phyloP scores from a whole-genome alignment of 2,797 vertebrate genomes.

The Sandelia bainsii region DNA sequence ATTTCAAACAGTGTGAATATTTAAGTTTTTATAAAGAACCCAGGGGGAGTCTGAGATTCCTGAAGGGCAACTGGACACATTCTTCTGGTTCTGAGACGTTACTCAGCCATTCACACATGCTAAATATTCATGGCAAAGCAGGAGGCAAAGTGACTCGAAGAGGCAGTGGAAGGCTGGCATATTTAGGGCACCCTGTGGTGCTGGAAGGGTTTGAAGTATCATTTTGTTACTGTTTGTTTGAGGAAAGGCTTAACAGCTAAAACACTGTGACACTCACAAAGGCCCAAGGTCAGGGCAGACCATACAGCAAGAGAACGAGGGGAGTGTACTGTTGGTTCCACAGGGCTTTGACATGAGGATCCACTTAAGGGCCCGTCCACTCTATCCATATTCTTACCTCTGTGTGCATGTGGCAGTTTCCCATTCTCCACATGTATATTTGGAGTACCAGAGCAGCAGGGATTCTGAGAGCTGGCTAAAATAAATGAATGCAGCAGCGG shows the following conservation, averaged over 20 bases:
- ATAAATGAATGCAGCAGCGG: conserved; percentile 64
- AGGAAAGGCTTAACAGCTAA: conserved; percentile 82
- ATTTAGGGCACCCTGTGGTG: conserved; percentile 79
- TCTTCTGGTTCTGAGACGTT: conserved; percentile 69
- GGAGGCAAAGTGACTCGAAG: conserved; percentile 58
- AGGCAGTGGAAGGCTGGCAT: conserved; percentile 66
- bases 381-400: conserved; percentile 61
- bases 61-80: conserved; percentile 42
- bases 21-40: conserved; percentile 6
- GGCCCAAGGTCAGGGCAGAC: conserved; percentile 78
- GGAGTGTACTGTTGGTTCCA: conserved; percentile 58
- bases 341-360: conserved; percentile 75
- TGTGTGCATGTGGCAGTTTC: conserved; percentile 58
- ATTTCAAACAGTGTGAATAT: background rate
- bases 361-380: conserved; percentile 69
- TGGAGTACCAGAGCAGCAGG: conserved; percentile 72
- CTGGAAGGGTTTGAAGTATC: conserved; percentile 85
- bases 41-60: conserved; percentile 14
- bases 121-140: conserved; percentile 82
- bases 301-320: conserved; percentile 36
- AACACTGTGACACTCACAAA: conserved; percentile 80
- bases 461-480: conserved; percentile 55
- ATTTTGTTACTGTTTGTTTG: conserved; percentile 88
- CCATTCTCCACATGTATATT: conserved; percentile 61
- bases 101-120: conserved; percentile 55